phyloP scores from a whole-genome alignment of 2,888 invertebrate genomes.

The Chouioia cunea region DNA sequence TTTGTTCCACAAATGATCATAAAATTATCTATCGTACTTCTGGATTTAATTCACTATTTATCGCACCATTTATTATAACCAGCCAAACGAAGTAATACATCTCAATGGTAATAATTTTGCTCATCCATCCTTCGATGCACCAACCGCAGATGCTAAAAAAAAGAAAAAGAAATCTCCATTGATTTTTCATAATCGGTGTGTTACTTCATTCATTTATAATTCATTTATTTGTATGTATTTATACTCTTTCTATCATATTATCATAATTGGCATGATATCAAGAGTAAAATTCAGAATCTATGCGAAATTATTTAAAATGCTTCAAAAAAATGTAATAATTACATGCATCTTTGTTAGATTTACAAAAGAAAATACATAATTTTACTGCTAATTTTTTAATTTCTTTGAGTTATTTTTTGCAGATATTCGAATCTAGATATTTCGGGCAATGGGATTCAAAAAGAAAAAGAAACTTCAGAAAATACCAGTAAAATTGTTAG shows the following conservation, averaged over 20 bases:
- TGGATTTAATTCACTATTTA: no score
- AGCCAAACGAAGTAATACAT: no score
- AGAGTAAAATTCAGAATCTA: no score
- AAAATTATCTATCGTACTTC: not conserved
- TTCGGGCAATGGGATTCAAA: not conserved
- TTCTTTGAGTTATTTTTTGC: conserved; percentile 7
- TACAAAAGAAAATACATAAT: not conserved
- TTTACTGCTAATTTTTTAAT: not conserved
- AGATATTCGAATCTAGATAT: conserved; percentile 39
- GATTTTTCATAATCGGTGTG: not conserved
- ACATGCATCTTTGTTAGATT: no score
- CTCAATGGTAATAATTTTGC: not conserved
- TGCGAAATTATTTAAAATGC: no score
- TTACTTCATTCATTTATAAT: not conserved
- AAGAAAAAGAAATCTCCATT: not conserved
- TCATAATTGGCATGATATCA: no score
- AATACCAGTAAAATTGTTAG: not conserved
- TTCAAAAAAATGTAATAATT: no score
- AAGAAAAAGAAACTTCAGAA: not conserved
- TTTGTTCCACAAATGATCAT: not conserved
- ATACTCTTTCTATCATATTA: not conserved
- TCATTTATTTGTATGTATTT: not conserved
- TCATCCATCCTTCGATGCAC: not conserved
- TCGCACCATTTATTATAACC: no score
- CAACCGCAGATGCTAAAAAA: not conserved